Conservation (phyloP, 1,140 invertebrate genomes). For the Aphelinus certus region DNA sequence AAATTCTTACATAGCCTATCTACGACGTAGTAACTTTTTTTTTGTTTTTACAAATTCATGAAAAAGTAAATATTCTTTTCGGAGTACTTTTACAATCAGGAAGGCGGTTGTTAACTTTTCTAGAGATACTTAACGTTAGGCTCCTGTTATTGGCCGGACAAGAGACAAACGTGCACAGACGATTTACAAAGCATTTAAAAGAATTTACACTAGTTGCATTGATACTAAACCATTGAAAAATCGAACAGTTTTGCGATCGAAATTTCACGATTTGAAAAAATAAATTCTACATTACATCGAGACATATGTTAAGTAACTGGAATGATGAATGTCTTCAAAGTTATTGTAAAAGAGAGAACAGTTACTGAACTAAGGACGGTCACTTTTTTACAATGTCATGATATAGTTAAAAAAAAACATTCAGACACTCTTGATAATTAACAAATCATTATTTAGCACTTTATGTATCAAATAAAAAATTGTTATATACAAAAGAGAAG, state of each 20-base stretch:
- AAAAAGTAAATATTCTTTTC: slow-evolving; percentile 31
- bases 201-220: background rate
- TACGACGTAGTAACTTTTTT: slow-evolving; percentile 21
- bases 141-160: background rate
- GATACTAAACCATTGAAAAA: slow-evolving; percentile 2
- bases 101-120: slow-evolving; percentile 18
- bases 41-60: background rate
- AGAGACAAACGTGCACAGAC: background rate
- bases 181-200: slow-evolving; percentile 9
- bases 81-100: slow-evolving; percentile 20
- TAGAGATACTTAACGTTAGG: slow-evolving; percentile 2
- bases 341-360: background rate
- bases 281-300: slow-evolving; percentile 9
- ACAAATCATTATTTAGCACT: too few species aligned
- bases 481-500: background rate
- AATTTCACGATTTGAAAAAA: background rate
- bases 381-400: slow-evolving; percentile 15
- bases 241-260: background rate
- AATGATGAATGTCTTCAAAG: slow-evolving; percentile 25
- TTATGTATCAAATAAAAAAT: background rate
- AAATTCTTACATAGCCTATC: slow-evolving; percentile 15
- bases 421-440: too few species aligned
- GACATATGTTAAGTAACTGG: background rate
- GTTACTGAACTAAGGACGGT: slow-evolving; percentile 13
- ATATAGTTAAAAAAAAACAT: background rate